Evolutionary conservation across 2,797 vertebrate species (phyloP), one percentile per base, ranked within the genome.

Genomic region (Neosilurus hyrtlii): DNA sequence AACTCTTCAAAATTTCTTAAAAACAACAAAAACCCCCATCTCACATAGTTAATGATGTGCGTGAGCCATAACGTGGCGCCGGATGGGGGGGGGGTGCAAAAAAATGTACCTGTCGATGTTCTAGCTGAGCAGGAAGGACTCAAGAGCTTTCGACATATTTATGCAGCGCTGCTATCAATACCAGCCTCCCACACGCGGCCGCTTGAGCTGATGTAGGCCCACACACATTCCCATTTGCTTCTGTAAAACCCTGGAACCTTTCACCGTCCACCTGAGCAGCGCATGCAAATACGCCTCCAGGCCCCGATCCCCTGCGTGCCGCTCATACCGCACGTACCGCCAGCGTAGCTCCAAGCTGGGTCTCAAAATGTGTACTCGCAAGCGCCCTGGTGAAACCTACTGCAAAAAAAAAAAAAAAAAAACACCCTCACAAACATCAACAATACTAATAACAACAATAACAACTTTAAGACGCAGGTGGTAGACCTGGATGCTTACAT

Each of bases 151-250:
- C 76, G 26, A 67, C 83, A 79, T 82, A 79, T 85, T 85, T 82
- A 82, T 82, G 87, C 83, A 14, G 83, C 72, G 68, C 81, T 81
- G 80, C 86, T 87, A 87, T 88, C 84, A 87, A 88, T 86, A 87
- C 86, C 80, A 81, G 61, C 86, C 87, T 86, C 87, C 87, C 84
- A 87, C 84, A 82, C 84, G 51, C 57, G 77, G 80, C 79, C 61
- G 86, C 75, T 85, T 24, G 74, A 82, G 79, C 73, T 24, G 49
- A 81, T 78, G 80, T 37, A 24, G 76, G 82, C 83, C 80, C 80
- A 79, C 82, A 86, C 82, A 81, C 78, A 59, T 70, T 86, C 59
- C 80, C 82, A 79, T 76, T 85, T 78, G 51, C 82, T 63, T 82
- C 79, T 30, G 82, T 68, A 35, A 73, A 84, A 74, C 66, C 77